These are phyloP conservation scores for Acanthurus leucopareius DNA, from an alignment of 2,797 vertebrate species.

Conservation along the genomic window DNA sequence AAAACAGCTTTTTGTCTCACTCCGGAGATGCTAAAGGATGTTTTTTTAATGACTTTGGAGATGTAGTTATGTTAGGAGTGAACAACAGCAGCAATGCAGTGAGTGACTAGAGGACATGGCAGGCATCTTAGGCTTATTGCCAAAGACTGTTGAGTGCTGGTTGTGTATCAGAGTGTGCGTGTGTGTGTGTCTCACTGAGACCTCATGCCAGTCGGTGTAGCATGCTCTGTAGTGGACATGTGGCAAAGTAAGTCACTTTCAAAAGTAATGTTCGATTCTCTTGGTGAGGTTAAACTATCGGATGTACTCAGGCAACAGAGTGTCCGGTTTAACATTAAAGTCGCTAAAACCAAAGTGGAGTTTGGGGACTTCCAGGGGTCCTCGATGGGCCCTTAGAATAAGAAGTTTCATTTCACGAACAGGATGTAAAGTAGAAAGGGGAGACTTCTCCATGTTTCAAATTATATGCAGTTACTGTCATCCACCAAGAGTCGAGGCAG, in stretches of 20 bases:
- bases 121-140: constrained; percentile 61
- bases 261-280: background rate
- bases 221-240: background rate
- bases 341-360: constrained; percentile 11
- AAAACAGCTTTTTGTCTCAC: constrained; percentile 26
- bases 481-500: too few relatives aligned
- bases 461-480: background rate
- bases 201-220: background rate
- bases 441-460: background rate
- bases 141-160: constrained; percentile 53
- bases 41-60: constrained; percentile 15
- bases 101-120: constrained; percentile 69
- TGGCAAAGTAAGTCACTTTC: constrained; percentile 14
- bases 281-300: background rate
- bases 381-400: background rate
- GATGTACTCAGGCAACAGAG: background rate
- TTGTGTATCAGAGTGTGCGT: constrained; percentile 27
- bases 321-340: background rate
- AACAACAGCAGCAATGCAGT: constrained; percentile 75
- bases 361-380: background rate
- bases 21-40: constrained; percentile 17
- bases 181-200: constrained; percentile 40
- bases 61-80: constrained; percentile 29
- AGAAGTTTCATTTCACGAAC: background rate
- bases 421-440: background rate